Evolutionary conservation across 2,888 invertebrate species (phyloP), one percentile per base, ranked within the genome.

Genomic region (Xestobium rufovillosum): DNA sequence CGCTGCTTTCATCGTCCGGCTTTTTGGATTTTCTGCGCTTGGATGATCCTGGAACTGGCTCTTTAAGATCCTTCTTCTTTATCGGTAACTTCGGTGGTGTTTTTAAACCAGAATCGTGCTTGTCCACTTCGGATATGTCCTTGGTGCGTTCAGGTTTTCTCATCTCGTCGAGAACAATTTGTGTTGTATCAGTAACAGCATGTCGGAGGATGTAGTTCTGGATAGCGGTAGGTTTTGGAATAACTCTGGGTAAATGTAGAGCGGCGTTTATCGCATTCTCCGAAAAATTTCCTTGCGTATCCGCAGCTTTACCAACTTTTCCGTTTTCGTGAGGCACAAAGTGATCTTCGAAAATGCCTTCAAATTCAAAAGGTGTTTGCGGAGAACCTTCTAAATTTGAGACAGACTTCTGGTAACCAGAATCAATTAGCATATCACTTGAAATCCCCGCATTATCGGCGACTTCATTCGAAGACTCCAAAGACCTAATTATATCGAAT

Each of bases 391-490:
- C 59, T 14, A 52, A 34, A 28, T 50, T 53, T 15, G 56, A 55
- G 28, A 52, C 44, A 8, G 59, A 60, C 39, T 57, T 57, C 31
- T 55, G 53, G 42, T 58, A 59, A 3, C 60, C 59, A 2, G 60
- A 59, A 44, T 60, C 62, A 25, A 52, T 45, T n/a, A n/a, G n/a
- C n/a, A n/a, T 23, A 50, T n/a, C n/a, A n/a, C n/a, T n/a, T n/a
- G n/a, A n/a, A n/a, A n/a, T n/a, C n/a, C n/a, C n/a, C n/a, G n/a
- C n/a, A n/a, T n/a, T n/a, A 19, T 19, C 14, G 26, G 26, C 16
- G 9, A 27, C 14, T 3, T 34, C 34, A 8, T 15, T 10, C 3
- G 15, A 25, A 27, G 8, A 14, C n/a, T 19, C 23, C 6, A 19
- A 6, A 8, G n/a, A 8, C 23, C 23, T n/a, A 19, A 19, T 19